phyloP scores from a whole-genome alignment of 2,888 invertebrate genomes.

The Leptinotarsa rubiginosa region DNA sequence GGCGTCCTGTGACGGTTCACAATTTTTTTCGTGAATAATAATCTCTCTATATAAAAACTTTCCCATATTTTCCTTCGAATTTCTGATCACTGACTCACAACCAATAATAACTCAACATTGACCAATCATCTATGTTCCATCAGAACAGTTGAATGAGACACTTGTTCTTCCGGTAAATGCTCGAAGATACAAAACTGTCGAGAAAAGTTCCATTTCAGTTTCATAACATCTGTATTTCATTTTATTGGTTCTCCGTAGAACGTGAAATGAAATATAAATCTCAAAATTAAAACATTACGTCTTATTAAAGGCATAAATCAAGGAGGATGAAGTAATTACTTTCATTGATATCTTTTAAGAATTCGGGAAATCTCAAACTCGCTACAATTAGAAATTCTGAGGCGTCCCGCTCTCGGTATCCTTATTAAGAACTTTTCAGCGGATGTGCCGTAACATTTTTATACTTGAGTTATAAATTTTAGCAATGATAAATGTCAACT shows the following conservation, averaged over 20 bases:
- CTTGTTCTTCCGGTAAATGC: too few relatives aligned
- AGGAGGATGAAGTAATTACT: slow-evolving; percentile 56
- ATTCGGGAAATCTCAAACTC: slow-evolving; percentile 59
- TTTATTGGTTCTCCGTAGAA: slow-evolving; percentile 23
- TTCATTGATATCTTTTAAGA: slow-evolving; percentile 63
- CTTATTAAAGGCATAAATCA: slow-evolving; percentile 60
- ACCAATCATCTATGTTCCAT: too few relatives aligned
- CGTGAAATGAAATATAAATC: slow-evolving; percentile 48
- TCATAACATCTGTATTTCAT: slow-evolving; percentile 19
- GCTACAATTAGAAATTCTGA: slow-evolving; percentile 56
- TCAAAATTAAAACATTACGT: slow-evolving; percentile 53
- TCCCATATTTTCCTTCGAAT: too few relatives aligned
- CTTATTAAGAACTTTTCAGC: slow-evolving; percentile 50
- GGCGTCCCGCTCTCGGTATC: slow-evolving; percentile 45
- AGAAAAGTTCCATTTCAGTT: neutral
- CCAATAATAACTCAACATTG: too few relatives aligned
- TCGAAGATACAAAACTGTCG: neutral
- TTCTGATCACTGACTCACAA: too few relatives aligned
- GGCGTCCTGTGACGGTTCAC: neutral
- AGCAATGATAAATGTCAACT: slow-evolving; percentile 17
- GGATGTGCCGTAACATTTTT: slow-evolving; percentile 39
- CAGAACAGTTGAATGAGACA: too few relatives aligned
- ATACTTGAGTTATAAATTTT: slow-evolving; percentile 29
- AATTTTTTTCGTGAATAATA: too few relatives aligned
- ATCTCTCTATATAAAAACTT: too few relatives aligned